Percentiles rank a stretch among this genome's conserved stretches.
Evolutionary conservation across 1,140 invertebrate species (phyloP).

Genomic region (Sinella curviseta): DNA sequence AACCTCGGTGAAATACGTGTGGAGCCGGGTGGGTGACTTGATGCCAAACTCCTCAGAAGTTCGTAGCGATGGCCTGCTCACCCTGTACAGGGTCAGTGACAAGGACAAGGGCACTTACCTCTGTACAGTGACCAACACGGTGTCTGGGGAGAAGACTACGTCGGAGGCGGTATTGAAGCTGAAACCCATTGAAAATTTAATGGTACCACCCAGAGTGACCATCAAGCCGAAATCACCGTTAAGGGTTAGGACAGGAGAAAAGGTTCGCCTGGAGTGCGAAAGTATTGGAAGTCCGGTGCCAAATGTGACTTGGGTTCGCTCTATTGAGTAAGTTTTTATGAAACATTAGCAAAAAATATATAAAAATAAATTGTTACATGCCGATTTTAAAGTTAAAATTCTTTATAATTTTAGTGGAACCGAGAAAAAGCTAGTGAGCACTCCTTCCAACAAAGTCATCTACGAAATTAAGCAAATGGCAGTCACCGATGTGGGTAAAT

Average conservation of each 20-base stretch:
- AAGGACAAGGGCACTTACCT: slow-evolving; percentile 83
- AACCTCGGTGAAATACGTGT: slow-evolving; percentile 59
- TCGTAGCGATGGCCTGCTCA: slow-evolving; percentile 63
- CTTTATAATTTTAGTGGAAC: slow-evolving; percentile 11
- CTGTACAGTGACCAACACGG: slow-evolving; percentile 69
- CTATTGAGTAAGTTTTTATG: slow-evolving; percentile 30
- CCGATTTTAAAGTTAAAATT: neutral
- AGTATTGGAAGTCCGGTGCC: slow-evolving; percentile 76
- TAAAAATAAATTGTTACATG: neutral
- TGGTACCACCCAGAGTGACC: slow-evolving; percentile 62
- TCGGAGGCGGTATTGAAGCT: slow-evolving; percentile 56
- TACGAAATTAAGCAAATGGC: slow-evolving; percentile 63
- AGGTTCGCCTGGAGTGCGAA: slow-evolving; percentile 68
- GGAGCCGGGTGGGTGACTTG: slow-evolving; percentile 74
- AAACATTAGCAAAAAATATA: neutral
- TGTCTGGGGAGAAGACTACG: slow-evolving; percentile 49
- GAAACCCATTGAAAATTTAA: slow-evolving; percentile 49
- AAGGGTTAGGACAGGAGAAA: slow-evolving; percentile 62
- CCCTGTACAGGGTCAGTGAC: slow-evolving; percentile 71
- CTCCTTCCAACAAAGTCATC: slow-evolving; percentile 55
- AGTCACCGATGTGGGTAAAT: slow-evolving; percentile 70
- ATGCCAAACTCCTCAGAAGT: slow-evolving; percentile 72
- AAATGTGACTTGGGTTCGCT: slow-evolving; percentile 68
- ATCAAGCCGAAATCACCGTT: slow-evolving; percentile 60
- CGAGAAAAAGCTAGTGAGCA: slow-evolving; percentile 15